Percentiles rank a stretch among this genome's conserved stretches.
Evolutionary conservation across 2,113 vertebrate species (phyloP).

Genomic region (Zosterops borbonicus): DNA sequence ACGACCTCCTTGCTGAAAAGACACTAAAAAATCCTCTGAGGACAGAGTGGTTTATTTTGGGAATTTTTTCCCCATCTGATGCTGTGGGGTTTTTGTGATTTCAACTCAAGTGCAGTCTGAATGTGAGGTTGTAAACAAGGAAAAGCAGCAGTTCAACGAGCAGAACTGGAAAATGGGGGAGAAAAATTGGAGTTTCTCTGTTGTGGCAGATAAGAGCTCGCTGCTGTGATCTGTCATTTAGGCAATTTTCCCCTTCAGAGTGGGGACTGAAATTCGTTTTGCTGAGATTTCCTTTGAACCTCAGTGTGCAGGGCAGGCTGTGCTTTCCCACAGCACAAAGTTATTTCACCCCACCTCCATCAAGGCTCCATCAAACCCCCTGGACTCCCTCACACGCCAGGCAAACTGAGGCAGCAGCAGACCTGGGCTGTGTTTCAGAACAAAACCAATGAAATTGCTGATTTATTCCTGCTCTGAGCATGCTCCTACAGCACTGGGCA

Average conservation of each 20-base stretch:
- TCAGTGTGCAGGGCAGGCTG: slow-evolving; percentile 64
- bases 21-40: neutral
- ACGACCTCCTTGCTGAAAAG: neutral
- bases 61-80: neutral
- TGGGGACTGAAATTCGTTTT: slow-evolving; percentile 35
- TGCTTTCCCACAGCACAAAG: slow-evolving; percentile 75
- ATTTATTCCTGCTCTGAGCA: slow-evolving; percentile 76
- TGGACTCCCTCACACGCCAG: slow-evolving; percentile 37
- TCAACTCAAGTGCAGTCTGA: neutral
- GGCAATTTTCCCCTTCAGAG: slow-evolving; percentile 40
- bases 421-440: slow-evolving; percentile 57
- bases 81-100: neutral
- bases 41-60: neutral
- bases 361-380: slow-evolving; percentile 57
- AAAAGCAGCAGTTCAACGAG: neutral
- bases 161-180: neutral
- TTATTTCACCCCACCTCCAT: slow-evolving; percentile 60
- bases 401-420: slow-evolving; percentile 67
- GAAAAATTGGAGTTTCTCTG: neutral
- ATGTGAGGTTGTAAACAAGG: neutral
- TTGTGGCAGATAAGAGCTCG: slow-evolving; percentile 41
- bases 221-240: slow-evolving; percentile 45
- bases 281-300: slow-evolving; percentile 41
- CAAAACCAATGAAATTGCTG: slow-evolving; percentile 73
- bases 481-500: slow-evolving; percentile 57